Percentiles rank a stretch among this genome's conserved stretches.
These are phyloP conservation scores for Eucidaris tribuloides DNA, from an alignment of 35 echinoderm and acorn worm genomes.

Conservation along the genomic window DNA sequence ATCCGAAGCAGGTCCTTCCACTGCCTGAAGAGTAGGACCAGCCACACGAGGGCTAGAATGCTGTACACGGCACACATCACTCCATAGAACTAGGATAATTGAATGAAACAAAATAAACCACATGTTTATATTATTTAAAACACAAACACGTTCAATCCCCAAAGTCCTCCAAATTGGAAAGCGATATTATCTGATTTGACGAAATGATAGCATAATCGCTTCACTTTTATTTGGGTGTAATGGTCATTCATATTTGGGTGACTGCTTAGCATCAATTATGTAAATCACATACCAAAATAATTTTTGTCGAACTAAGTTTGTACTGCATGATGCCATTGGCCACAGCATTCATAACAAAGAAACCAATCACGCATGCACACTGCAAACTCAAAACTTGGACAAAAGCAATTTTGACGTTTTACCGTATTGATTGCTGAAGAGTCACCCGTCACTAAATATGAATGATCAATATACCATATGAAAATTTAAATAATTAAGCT, in stretches of 20 bases:
- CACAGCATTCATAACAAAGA: no score
- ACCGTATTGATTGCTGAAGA: no score
- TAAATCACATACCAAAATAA: no score
- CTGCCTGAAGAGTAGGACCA: slow-evolving; percentile 56
- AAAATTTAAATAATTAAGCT: no score
- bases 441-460: no score
- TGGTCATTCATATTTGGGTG: neutral
- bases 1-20: slow-evolving; percentile 92
- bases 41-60: slow-evolving; percentile 62
- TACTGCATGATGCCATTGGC: no score
- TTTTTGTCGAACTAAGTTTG: no score
- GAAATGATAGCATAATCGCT: neutral
- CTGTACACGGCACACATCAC: slow-evolving; percentile 89
- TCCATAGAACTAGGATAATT: slow-evolving; percentile 72
- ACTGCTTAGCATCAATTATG: no score
- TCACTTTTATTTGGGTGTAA: neutral
- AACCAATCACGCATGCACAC: no score
- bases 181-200: slow-evolving; percentile 8
- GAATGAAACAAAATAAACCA: neutral
- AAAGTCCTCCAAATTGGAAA: neutral
- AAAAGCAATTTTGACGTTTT: no score
- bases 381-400: no score
- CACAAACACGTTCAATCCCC: neutral
- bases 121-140: neutral
- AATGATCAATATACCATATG: no score